These are phyloP conservation scores for Cryptotis parvus DNA, from an alignment of 2,113 vertebrate species.

Conservation along the genomic window DNA sequence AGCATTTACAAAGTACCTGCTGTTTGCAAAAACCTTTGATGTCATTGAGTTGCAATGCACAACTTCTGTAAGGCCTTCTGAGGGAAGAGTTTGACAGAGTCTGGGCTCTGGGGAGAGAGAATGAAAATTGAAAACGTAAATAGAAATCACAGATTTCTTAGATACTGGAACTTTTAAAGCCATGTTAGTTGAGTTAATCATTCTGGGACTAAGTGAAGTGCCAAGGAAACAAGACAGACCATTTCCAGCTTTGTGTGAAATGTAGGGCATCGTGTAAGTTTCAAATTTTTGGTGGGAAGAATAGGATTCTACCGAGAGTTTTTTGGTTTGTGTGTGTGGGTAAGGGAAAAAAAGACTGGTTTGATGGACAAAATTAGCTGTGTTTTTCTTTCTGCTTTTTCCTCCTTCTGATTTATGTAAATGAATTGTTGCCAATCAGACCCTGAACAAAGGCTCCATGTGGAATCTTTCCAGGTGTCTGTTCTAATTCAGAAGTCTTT, in stretches of 20 bases:
- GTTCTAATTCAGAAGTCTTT: background rate
- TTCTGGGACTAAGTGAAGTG: background rate
- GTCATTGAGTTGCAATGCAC: background rate
- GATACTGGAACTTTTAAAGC: conserved; percentile 9
- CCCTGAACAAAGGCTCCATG: background rate
- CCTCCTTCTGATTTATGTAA: background rate
- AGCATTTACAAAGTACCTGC: background rate
- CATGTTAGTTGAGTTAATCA: background rate
- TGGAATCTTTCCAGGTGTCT: background rate
- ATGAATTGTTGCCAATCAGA: background rate
- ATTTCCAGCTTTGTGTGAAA: background rate
- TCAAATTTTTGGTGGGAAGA: background rate
- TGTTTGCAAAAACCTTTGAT: background rate
- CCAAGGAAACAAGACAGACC: background rate
- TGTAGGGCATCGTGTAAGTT: background rate
- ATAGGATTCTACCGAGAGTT: background rate
- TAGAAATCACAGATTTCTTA: background rate
- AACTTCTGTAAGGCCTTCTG: background rate
- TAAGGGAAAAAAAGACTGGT: background rate
- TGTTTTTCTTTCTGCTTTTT: conserved; percentile 5
- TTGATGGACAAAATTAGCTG: background rate
- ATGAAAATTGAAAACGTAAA: conserved; percentile 23
- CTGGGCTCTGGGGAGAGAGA: background rate
- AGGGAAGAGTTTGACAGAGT: background rate
- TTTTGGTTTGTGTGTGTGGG: background rate